Evolutionary conservation across 2,797 vertebrate genomes (phyloP), one percentile per base, ranked within the genome.

Genomic region (Enteromius unitaeniatus): DNA sequence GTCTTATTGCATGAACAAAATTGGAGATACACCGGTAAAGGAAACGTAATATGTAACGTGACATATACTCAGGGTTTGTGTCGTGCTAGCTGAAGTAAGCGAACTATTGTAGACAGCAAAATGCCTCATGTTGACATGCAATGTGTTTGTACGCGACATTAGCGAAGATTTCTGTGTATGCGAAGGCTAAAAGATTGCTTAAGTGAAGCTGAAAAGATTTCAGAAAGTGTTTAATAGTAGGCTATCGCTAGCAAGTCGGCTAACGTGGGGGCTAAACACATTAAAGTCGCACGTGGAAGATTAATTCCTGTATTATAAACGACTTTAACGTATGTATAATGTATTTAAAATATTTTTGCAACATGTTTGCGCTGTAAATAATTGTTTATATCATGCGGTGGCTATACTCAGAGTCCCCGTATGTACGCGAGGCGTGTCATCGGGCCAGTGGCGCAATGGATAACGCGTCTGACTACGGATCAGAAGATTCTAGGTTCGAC

Each of bases 401-500:
- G 19, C 10, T 14, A n/a, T 10, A 1, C 0, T 76, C 17, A 23
- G 3, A 40, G 19, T 8, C 2, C 21, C 19, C 28, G 28, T 58
- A n/a, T 40, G 19, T 76, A 13, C 2, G 3, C 0, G 0, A 0
- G 0, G 0, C 1, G 0, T 23, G 6, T 0, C 26, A 13, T 58
- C 11, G 82, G 82, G 78, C 82, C 78, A 84, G 73, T 84, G 78
- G 78, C 74, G 82, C 83, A 84, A 87, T 87, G 88, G 85, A 89
- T 87, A 89, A 88, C 85, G 86, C 86, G 88, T 87, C 86, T 89
- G 88, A 88, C 85, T 89, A 89, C 86, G 84, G 81, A 87, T 89
- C 85, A 89, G 88, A 88, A 89, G 85, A 93, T 94, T 94, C 91
- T 91, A 95, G 93, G 93, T 95, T 96, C 89, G 92, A 96, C 93